A percentile compares a stretch with the other conserved stretches of the same genome.
phyloP scores from a whole-genome alignment of 2,888 invertebrate species.

The Andrena bicolor region DNA sequence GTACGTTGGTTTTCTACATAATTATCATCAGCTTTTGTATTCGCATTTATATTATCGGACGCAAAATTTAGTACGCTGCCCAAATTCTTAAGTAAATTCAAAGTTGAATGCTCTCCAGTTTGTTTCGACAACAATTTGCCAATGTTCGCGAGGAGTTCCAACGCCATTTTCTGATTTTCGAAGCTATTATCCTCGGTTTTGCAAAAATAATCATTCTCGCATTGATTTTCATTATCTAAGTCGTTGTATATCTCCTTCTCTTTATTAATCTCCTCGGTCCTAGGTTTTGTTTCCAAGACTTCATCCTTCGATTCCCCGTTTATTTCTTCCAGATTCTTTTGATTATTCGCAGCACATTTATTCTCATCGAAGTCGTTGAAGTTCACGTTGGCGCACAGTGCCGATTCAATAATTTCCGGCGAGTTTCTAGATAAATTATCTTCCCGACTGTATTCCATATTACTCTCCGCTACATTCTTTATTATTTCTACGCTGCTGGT shows the following conservation, averaged over 20 bases:
- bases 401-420: slow-evolving; percentile 43
- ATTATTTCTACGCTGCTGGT: slow-evolving; percentile 25
- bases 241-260: slow-evolving; percentile 3
- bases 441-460: slow-evolving; percentile 61
- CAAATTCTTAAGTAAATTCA: slow-evolving; percentile 73
- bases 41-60: slow-evolving; percentile 46
- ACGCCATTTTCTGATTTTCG: slow-evolving; percentile 67
- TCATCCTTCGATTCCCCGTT: slow-evolving; percentile 11
- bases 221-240: slow-evolving; percentile 1
- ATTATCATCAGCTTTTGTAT: slow-evolving; percentile 10
- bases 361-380: slow-evolving; percentile 57
- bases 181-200: slow-evolving; percentile 21
- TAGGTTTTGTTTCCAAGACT: not conserved
- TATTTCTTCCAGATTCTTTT: slow-evolving; percentile 62
- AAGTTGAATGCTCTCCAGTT: slow-evolving; percentile 67
- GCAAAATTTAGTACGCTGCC: slow-evolving; percentile 72
- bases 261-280: not conserved
- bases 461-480: slow-evolving; percentile 54
- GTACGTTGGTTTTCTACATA: slow-evolving; percentile 34
- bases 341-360: slow-evolving; percentile 64
- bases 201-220: not conserved
- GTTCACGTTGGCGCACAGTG: slow-evolving; percentile 32
- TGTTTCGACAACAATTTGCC: slow-evolving; percentile 73
- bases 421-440: slow-evolving; percentile 59
- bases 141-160: slow-evolving; percentile 73